phyloP scores from a whole-genome alignment of 2,888 invertebrate species.

The Itoplectis maculator region DNA sequence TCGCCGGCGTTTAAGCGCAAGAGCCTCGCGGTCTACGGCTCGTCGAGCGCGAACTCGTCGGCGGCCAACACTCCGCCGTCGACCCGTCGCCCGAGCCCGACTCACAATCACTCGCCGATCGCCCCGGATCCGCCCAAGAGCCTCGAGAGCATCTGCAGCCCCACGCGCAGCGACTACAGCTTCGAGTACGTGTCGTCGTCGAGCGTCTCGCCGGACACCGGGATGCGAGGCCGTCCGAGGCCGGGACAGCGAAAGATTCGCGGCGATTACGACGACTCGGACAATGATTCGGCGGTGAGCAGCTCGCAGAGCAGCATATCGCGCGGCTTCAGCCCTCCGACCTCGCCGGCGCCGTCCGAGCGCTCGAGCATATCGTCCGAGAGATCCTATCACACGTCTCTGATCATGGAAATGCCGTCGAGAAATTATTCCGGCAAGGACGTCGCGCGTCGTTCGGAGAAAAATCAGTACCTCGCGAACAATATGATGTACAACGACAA shows the following conservation, averaged over 20 bases:
- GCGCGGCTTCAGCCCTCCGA: constrained; percentile 90
- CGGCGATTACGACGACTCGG: constrained; percentile 89
- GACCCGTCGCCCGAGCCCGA: constrained; percentile 66
- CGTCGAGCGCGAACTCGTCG: constrained; percentile 72
- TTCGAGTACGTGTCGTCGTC: constrained; percentile 85
- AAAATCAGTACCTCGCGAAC: constrained; percentile 60
- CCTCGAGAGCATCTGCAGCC: constrained; percentile 87
- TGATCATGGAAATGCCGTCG: constrained; percentile 82
- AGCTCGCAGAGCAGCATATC: constrained; percentile 92
- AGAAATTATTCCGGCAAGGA: constrained; percentile 68
- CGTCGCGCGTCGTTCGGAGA: constrained; percentile 36
- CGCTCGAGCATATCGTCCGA: constrained; percentile 85
- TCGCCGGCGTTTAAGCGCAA: constrained; percentile 93
- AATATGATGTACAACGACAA: constrained; percentile 65
- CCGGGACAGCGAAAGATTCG: constrained; percentile 74
- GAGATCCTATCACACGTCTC: constrained; percentile 83
- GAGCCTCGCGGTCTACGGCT: constrained; percentile 88
- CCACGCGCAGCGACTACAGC: constrained; percentile 87
- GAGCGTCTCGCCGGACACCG: constrained; percentile 79
- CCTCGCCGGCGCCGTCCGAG: constrained; percentile 89
- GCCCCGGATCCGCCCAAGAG: constrained; percentile 85
- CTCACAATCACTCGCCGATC: constrained; percentile 68
- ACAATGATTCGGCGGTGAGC: constrained; percentile 95
- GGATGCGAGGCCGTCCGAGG: constrained; percentile 73
- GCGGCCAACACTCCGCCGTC: constrained; percentile 61